phyloP scores from a whole-genome alignment of 2,113 vertebrate species.

The Neofelis nebulosa region DNA sequence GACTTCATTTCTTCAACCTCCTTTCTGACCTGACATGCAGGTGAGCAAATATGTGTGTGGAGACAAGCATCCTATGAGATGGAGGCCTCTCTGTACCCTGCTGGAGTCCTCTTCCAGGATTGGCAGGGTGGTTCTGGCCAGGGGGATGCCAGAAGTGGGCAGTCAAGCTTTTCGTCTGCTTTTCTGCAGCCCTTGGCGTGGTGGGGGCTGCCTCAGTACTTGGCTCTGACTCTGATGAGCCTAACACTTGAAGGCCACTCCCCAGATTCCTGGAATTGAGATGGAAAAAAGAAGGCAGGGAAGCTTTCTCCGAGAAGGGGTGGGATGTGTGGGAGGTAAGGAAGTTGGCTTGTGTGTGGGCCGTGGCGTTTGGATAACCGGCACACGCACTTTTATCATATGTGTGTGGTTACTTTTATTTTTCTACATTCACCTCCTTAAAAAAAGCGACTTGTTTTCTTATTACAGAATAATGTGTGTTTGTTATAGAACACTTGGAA shows the following conservation, averaged over 20 bases:
- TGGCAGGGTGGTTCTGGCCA: not conserved
- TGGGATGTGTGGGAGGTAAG: not conserved
- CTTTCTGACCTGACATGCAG: not conserved
- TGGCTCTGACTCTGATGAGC: not conserved
- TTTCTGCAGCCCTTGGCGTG: not conserved
- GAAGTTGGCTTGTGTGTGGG: not conserved
- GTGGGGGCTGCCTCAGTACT: not conserved
- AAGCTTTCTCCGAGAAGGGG: not conserved
- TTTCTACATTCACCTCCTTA: slow-evolving; percentile 18
- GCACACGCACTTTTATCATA: not conserved
- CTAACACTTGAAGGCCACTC: not conserved
- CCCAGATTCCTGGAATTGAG: not conserved
- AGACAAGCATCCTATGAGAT: not conserved
- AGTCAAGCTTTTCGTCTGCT: not conserved
- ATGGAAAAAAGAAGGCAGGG: not conserved
- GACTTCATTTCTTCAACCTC: not conserved
- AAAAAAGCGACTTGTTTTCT: not conserved
- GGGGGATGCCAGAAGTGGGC: not conserved
- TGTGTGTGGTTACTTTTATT: not conserved
- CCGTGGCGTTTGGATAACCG: not conserved
- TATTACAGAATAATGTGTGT: slow-evolving; percentile 1
- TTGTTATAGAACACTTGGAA: slow-evolving; percentile 44
- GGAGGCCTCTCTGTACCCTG: not conserved
- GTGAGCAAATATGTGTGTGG: not conserved
- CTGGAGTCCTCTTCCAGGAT: not conserved